phyloP scores from a whole-genome alignment of 1,140 invertebrate genomes.

The Portunus trituberculatus region DNA sequence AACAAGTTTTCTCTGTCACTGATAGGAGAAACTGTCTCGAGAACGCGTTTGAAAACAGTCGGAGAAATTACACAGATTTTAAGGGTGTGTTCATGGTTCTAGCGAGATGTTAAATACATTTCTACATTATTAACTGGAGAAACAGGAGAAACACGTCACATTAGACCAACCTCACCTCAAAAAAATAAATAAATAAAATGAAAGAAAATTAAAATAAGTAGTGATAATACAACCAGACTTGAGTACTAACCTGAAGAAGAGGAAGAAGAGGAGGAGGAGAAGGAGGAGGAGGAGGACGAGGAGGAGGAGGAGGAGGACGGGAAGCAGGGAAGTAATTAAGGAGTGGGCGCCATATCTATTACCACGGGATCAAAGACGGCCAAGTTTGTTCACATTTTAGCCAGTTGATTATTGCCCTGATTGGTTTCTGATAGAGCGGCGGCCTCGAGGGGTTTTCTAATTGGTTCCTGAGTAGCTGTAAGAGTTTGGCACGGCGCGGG shows the following conservation, averaged over 20 bases:
- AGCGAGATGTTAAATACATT: too few species aligned
- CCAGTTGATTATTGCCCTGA: conserved; percentile 47
- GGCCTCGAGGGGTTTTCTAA: conserved; percentile 43
- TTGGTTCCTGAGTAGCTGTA: conserved; percentile 13
- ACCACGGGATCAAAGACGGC: conserved; percentile 36
- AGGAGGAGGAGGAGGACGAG: background rate
- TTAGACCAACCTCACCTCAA: too few species aligned
- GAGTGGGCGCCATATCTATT: conserved; percentile 24
- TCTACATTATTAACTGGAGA: too few species aligned
- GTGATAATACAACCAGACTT: background rate
- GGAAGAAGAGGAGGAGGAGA: background rate
- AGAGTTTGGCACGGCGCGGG: background rate
- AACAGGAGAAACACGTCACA: too few species aligned
- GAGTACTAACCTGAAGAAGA: background rate
- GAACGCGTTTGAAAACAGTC: too few species aligned
- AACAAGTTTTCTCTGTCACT: too few species aligned
- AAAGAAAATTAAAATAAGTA: too few species aligned
- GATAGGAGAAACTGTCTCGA: too few species aligned
- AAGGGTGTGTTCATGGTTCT: too few species aligned
- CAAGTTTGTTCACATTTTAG: conserved; percentile 59
- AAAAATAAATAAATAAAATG: too few species aligned
- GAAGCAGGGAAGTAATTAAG: conserved; percentile 1
- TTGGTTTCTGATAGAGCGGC: conserved; percentile 48
- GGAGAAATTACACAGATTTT: too few species aligned
- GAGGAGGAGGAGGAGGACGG: conserved; percentile 7